These are phyloP conservation scores for Atrina japonica DNA, from an alignment of 2,888 invertebrate genomes.

Conservation along the genomic window DNA sequence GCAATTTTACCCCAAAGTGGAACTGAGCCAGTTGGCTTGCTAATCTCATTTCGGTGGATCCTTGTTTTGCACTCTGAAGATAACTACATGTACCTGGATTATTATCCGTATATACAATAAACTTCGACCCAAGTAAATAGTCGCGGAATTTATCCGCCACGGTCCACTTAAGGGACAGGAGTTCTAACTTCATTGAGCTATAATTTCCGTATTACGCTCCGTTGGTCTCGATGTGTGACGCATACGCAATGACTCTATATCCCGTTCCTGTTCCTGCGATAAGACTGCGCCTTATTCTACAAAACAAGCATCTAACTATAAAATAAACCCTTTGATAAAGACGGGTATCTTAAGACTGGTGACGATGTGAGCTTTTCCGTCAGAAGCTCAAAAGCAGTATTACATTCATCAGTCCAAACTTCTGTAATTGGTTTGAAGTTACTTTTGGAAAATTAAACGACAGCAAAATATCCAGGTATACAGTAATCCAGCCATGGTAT, in stretches of 20 bases:
- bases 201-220: constrained; percentile 47
- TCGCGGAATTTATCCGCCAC: constrained; percentile 38
- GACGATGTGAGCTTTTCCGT: constrained; percentile 39
- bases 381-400: constrained; percentile 37
- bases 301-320: constrained; percentile 52
- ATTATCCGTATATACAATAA: constrained; percentile 46
- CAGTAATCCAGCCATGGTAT: no score
- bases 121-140: constrained; percentile 19
- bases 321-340: constrained; percentile 42
- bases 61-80: constrained; percentile 48
- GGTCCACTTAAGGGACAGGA: constrained; percentile 35
- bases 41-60: constrained; percentile 56
- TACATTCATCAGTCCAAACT: constrained; percentile 37
- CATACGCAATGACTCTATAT: constrained; percentile 46
- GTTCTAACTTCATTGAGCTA: constrained; percentile 32
- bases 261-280: constrained; percentile 45
- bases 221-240: constrained; percentile 44
- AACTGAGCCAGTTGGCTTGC: constrained; percentile 47
- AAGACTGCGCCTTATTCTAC: constrained; percentile 33
- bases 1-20: constrained; percentile 46
- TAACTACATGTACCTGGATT: constrained; percentile 47
- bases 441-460: no score
- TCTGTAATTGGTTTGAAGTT: background rate
- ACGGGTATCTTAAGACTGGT: constrained; percentile 49
- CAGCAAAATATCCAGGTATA: no score